Evolutionary conservation across 37 sponge, comb jelly and placozoan species (phyloP).

Genomic region (Chondrilla cf. caribensis): DNA sequence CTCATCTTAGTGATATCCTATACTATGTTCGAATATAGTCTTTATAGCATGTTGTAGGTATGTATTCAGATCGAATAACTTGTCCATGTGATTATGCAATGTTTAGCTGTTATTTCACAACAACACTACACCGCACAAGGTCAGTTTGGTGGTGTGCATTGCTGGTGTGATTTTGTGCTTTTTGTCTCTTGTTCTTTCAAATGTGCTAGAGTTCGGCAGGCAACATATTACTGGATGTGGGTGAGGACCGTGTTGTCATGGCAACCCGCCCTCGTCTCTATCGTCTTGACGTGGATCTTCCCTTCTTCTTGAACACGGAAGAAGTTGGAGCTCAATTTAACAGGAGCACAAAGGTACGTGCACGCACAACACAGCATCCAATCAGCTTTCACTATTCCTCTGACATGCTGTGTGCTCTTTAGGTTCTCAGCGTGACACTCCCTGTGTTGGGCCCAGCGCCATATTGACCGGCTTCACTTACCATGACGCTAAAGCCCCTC

Average conservation of each 20-base stretch:
- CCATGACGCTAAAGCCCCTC: too few species aligned
- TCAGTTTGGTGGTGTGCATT: neutral
- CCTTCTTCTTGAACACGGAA: slow-evolving; percentile 61
- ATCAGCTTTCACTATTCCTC: too few species aligned
- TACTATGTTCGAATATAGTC: too few species aligned
- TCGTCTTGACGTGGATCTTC: slow-evolving; percentile 75
- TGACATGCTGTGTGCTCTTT: neutral
- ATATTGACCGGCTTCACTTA: neutral
- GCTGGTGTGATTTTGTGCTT: neutral
- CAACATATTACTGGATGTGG: slow-evolving; percentile 71
- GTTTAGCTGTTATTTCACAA: too few species aligned
- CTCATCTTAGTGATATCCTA: too few species aligned
- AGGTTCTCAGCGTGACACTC: slow-evolving; percentile 27
- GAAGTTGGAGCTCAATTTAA: slow-evolving; percentile 80
- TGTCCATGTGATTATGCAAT: too few species aligned
- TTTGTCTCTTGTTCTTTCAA: neutral
- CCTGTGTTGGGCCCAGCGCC: slow-evolving; percentile 36
- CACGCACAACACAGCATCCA: too few species aligned
- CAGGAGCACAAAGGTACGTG: slow-evolving; percentile 49
- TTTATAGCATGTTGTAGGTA: too few species aligned
- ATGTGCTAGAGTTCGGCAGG: slow-evolving; percentile 42
- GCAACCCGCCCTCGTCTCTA: slow-evolving; percentile 68
- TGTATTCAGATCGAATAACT: too few species aligned
- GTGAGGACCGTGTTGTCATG: slow-evolving; percentile 81
- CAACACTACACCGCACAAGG: too few species aligned